Percentiles rank a stretch among this genome's conserved stretches.
phyloP scores from a whole-genome alignment of 2,113 vertebrate genomes.

The Pelvicachromis taeniatus region DNA sequence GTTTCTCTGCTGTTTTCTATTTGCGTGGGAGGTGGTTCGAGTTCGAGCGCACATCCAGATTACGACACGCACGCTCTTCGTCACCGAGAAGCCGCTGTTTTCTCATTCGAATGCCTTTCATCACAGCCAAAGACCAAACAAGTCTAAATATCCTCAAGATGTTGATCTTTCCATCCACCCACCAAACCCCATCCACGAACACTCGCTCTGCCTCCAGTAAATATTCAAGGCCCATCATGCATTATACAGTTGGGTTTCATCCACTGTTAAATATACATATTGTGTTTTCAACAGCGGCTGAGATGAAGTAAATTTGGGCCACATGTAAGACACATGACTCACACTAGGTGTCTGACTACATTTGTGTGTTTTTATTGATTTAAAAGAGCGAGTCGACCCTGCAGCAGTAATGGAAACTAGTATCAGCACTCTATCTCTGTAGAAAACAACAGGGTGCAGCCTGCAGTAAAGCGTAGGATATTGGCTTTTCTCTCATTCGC shows the following conservation, averaged over 20 bases:
- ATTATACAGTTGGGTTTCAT: constrained; percentile 2
- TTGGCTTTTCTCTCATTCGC: constrained; percentile 14
- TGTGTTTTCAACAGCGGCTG: background rate
- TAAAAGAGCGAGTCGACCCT: constrained; percentile 10
- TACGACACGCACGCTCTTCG: background rate
- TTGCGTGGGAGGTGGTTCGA: constrained; percentile 28
- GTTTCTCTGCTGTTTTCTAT: background rate
- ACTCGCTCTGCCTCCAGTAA: constrained; percentile 12
- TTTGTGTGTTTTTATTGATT: constrained; percentile 38
- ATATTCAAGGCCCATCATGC: constrained; percentile 1
- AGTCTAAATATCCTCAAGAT: constrained; percentile 43
- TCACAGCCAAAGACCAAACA: constrained; percentile 1
- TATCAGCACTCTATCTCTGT: constrained; percentile 13
- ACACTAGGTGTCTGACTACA: background rate
- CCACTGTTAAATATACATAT: constrained; percentile 1
- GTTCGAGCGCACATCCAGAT: background rate
- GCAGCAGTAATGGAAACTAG: constrained; percentile 31
- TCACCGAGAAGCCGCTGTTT: background rate
- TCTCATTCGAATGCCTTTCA: constrained; percentile 9
- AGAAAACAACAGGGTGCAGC: constrained; percentile 2
- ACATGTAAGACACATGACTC: constrained; percentile 19
- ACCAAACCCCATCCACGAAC: background rate
- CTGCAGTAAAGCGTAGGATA: constrained; percentile 10
- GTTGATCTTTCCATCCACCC: constrained; percentile 32
- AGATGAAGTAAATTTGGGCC: constrained; percentile 1